A percentile compares a stretch with the other conserved stretches of the same genome.
phyloP scores from a whole-genome alignment of 1,140 invertebrate species.

The Eubasilissa regina region DNA sequence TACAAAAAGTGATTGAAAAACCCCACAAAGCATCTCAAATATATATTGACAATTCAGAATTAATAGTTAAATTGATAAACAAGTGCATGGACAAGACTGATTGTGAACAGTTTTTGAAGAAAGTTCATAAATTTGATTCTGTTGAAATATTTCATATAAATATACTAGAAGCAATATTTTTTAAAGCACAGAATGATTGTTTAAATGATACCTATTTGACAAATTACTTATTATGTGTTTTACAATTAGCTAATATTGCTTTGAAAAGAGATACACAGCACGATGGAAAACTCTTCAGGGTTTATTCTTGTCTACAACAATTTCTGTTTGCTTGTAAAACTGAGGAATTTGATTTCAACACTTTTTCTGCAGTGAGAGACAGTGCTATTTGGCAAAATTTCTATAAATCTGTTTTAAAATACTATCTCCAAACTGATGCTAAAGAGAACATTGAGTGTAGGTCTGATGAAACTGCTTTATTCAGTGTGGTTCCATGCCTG shows the following conservation, averaged over 20 bases:
- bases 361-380: slow-evolving; percentile 70
- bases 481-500: slow-evolving; percentile 73
- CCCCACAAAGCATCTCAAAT: slow-evolving; percentile 77
- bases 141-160: slow-evolving; percentile 73
- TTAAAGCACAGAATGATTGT: slow-evolving; percentile 67
- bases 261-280: slow-evolving; percentile 72
- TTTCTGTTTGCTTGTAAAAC: slow-evolving; percentile 63
- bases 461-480: slow-evolving; percentile 64
- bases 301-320: slow-evolving; percentile 66
- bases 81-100: slow-evolving; percentile 74
- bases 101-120: slow-evolving; percentile 71
- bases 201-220: slow-evolving; percentile 67
- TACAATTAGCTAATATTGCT: slow-evolving; percentile 72
- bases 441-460: slow-evolving; percentile 61
- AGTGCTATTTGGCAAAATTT: slow-evolving; percentile 78
- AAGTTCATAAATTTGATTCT: slow-evolving; percentile 75
- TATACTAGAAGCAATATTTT: slow-evolving; percentile 72
- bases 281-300: slow-evolving; percentile 66
- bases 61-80: slow-evolving; percentile 71
- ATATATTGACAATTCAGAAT: slow-evolving; percentile 71
- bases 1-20: slow-evolving; percentile 75
- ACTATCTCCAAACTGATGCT: slow-evolving; percentile 73
- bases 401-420: slow-evolving; percentile 77
- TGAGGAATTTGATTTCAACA: slow-evolving; percentile 62
- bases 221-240: slow-evolving; percentile 72